phyloP scores from a whole-genome alignment of 2,888 invertebrate genomes.

The Tanaodytes sp. region DNA sequence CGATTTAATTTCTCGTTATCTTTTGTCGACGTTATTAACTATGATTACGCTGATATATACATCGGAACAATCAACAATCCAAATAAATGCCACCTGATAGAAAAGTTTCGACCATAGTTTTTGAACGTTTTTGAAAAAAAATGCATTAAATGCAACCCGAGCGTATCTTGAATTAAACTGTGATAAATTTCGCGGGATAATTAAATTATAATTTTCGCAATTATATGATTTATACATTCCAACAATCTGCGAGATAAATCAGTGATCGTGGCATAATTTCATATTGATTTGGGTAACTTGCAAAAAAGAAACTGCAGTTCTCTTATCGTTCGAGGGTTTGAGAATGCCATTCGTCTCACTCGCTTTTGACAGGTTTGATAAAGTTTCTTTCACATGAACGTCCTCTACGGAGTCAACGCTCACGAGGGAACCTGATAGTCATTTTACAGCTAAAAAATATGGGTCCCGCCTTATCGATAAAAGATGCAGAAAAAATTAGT shows the following conservation, averaged over 20 bases:
- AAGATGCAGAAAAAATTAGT: slow-evolving; percentile 34
- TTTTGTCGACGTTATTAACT: too few species aligned
- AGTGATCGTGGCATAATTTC: slow-evolving; percentile 27
- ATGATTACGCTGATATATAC: too few species aligned
- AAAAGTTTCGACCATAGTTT: too few species aligned
- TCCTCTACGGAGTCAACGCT: slow-evolving; percentile 57
- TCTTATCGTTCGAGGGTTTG: slow-evolving; percentile 59
- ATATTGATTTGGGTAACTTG: slow-evolving; percentile 31
- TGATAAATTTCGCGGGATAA: too few species aligned
- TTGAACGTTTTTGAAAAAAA: too few species aligned
- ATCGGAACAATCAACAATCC: too few species aligned
- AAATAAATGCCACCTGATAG: too few species aligned
- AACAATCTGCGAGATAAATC: slow-evolving; percentile 6
- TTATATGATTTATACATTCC: not conserved
- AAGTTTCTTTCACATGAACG: slow-evolving; percentile 59
- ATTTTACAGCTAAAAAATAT: slow-evolving; percentile 32
- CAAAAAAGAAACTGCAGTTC: slow-evolving; percentile 37
- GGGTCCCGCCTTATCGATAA: slow-evolving; percentile 19
- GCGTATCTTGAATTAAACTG: too few species aligned
- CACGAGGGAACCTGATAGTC: slow-evolving; percentile 24
- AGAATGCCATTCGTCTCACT: slow-evolving; percentile 62
- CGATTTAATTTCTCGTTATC: too few species aligned
- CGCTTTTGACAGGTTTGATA: slow-evolving; percentile 62
- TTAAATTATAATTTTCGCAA: too few species aligned
- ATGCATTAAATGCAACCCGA: too few species aligned